phyloP scores from a whole-genome alignment of 2,113 vertebrate genomes.

The Dromas ardeola region DNA sequence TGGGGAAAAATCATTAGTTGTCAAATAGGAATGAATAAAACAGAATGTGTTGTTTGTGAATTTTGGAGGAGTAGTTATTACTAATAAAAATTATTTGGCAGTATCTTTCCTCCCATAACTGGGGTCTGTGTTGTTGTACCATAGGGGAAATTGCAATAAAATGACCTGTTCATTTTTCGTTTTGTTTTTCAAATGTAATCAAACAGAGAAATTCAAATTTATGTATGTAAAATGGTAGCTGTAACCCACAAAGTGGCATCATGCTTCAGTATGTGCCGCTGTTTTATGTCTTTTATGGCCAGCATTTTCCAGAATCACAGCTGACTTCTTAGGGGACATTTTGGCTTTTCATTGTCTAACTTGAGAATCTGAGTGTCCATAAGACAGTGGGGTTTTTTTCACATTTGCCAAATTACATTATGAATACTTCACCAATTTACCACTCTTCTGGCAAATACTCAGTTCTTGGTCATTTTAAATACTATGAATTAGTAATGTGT shows the following conservation, averaged over 20 bases:
- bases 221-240: neutral
- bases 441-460: neutral
- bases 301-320: neutral
- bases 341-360: neutral
- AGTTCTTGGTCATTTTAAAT: neutral
- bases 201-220: neutral
- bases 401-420: neutral
- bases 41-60: constrained; percentile 3
- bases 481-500: neutral
- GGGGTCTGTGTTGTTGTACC: neutral
- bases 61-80: neutral
- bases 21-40: constrained; percentile 28
- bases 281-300: neutral
- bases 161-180: neutral
- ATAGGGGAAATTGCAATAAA: neutral
- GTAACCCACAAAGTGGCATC: neutral
- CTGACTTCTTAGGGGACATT: neutral
- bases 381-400: neutral
- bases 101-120: neutral
- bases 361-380: neutral
- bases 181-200: constrained; percentile 4
- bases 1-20: neutral
- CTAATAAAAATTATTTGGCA: constrained; percentile 19
- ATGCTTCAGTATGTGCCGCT: neutral
- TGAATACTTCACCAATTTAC: neutral